These are phyloP conservation scores for Drosophila kanekoi DNA, from an alignment of 2,888 invertebrate genomes.

Conservation along the genomic window DNA sequence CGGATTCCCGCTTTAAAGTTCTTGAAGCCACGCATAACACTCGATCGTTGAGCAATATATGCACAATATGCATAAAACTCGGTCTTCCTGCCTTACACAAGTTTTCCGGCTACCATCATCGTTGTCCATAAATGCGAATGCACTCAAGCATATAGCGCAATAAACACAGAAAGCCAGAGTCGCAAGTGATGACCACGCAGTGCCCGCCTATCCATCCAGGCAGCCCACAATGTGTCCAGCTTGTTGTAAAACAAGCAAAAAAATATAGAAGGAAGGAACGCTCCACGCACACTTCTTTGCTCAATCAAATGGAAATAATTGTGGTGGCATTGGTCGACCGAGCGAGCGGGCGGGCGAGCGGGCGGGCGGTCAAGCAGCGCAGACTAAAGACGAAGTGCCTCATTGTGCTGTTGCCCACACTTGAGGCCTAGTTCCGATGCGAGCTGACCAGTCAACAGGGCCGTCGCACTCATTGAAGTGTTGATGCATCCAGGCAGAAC, in stretches of 20 bases:
- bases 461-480: constrained; percentile 78
- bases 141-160: constrained; percentile 77
- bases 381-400: constrained; percentile 49
- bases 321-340: constrained; percentile 52
- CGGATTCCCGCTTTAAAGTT: constrained; percentile 28
- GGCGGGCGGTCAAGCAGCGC: constrained; percentile 2
- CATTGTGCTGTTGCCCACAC: constrained; percentile 60
- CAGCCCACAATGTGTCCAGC: constrained; percentile 60
- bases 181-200: constrained; percentile 68
- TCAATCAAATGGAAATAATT: constrained; percentile 84
- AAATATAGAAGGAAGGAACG: constrained; percentile 48
- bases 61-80: constrained; percentile 24
- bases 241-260: constrained; percentile 25
- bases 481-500: constrained; percentile 74
- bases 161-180: constrained; percentile 57
- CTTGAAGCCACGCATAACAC: constrained; percentile 16
- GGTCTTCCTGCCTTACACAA: constrained; percentile 28
- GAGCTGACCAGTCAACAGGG: constrained; percentile 38
- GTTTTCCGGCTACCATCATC: constrained; percentile 48
- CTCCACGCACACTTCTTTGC: constrained; percentile 81
- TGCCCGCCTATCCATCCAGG: constrained; percentile 31
- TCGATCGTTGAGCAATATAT: constrained; percentile 4
- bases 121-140: constrained; percentile 59
- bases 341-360: constrained; percentile 3
- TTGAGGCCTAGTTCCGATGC: constrained; percentile 55